phyloP scores from a whole-genome alignment of 2,113 vertebrate genomes.

The Cyprinodon brontotheroides region DNA sequence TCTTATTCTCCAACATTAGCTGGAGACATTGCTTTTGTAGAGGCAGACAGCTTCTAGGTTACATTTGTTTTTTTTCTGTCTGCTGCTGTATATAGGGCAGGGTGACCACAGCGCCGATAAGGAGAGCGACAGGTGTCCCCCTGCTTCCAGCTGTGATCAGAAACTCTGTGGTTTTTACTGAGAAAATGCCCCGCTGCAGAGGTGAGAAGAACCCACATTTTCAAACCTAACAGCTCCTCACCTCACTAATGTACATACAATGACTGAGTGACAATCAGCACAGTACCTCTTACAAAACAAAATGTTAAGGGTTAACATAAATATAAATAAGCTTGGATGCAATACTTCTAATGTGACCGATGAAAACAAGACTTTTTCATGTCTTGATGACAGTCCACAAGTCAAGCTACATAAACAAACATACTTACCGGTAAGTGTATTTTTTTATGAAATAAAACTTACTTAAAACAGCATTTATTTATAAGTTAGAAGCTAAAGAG shows the following conservation, averaged over 20 bases:
- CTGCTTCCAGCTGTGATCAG: constrained; percentile 60
- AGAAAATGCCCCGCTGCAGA: constrained; percentile 55
- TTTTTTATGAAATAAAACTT: not conserved
- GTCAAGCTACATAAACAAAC: not conserved
- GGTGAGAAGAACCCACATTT: constrained; percentile 2
- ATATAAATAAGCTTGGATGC: not conserved
- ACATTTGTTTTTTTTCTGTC: constrained; percentile 9
- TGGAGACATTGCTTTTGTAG: not conserved
- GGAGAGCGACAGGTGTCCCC: constrained; percentile 59
- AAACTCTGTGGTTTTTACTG: constrained; percentile 60
- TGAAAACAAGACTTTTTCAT: not conserved
- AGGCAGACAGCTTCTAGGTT: not conserved
- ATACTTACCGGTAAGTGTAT: not conserved
- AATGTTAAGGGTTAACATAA: not conserved
- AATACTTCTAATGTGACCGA: not conserved
- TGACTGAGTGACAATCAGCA: not conserved
- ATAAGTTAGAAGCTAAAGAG: too few species aligned
- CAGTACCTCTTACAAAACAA: not conserved
- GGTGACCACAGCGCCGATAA: constrained; percentile 53
- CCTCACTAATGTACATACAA: not conserved
- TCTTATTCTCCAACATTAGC: not conserved
- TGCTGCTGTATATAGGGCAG: constrained; percentile 58
- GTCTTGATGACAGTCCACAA: too few species aligned
- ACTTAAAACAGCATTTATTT: not conserved
- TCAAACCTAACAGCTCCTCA: not conserved